phyloP scores from a whole-genome alignment of 2,797 vertebrate genomes.

The Lemur catta region DNA sequence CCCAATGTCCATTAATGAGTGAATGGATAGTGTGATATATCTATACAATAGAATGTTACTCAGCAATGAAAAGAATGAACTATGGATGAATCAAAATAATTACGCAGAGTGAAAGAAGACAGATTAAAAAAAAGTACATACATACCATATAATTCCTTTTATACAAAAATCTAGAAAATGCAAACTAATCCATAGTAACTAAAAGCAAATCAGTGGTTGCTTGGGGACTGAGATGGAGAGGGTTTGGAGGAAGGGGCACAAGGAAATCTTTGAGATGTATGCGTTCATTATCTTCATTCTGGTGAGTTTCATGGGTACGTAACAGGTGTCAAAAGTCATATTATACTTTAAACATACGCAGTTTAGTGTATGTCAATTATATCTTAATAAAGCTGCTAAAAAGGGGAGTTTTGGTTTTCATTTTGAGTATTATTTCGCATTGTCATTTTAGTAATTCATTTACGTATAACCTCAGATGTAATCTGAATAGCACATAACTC shows the following conservation, averaged over 20 bases:
- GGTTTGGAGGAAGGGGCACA: neutral
- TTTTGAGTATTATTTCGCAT: constrained; percentile 19
- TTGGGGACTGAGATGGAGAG: neutral
- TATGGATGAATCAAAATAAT: constrained; percentile 14
- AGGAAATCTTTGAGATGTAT: neutral
- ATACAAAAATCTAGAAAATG: neutral
- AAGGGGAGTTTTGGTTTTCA: neutral
- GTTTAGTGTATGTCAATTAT: neutral
- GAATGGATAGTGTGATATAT: neutral
- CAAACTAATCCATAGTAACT: neutral
- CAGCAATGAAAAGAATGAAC: neutral
- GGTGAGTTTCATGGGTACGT: neutral
- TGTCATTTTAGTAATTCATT: constrained; percentile 14
- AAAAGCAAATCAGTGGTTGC: neutral
- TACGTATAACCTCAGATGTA: neutral
- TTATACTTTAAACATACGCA: neutral
- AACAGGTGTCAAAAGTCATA: neutral
- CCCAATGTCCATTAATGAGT: neutral
- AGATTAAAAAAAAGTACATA: neutral
- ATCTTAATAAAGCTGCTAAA: neutral
- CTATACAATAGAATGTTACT: neutral
- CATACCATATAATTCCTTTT: neutral
- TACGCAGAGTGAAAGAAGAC: neutral
- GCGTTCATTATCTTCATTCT: neutral
- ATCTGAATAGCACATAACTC: neutral